Base-by-base conservation (phyloP, 2,888 invertebrate species). In the Neelides folsomi region DNA sequence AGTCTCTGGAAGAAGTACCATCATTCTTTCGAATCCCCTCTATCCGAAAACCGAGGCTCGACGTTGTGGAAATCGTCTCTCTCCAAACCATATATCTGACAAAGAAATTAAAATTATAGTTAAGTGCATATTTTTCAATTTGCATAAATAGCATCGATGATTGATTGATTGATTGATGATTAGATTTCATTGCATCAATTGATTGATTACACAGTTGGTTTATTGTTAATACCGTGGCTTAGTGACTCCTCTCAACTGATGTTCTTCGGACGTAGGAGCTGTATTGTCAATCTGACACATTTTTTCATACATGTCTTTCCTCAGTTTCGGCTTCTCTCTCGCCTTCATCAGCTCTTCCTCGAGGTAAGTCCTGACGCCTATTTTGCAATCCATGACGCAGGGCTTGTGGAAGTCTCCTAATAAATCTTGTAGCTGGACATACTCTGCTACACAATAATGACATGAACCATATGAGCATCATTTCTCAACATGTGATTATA, bases 341-440 rank as follows among this genome's bases (percentile, higher is more conserved):
- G 93, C 93, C 71, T 93, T 94, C 16, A 87, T 86, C 8, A 94
- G 75, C 71, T 95, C 94, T 66, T 93, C 90, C 70, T 94, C 94
- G 56, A 94, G 74, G 70, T 94, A 95, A 0, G 94, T 94, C 66
- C 94, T 76, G 34, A 92, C 87, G 35, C 94, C 94, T 63, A 94
- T 83, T 73, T 94, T 94, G 71, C 93, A 89, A 73, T 94, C 94
- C 93, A 94, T 94, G 2, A 94, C 92, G 68, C 89, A 93, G 0
- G 94, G 93, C 55, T 86, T 81, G 65, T 83, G 81, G 70, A 92
- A 94, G 68, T 87, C 87, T 57, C 88, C 86, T 52, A 94, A 74
- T 48, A 94, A 76, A 73, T 94, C 94, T 77, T 94, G 88, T 49
- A 94, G 75, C 73, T 93, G 89, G 54, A 94, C 77, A 71, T 89